Conservation (phyloP, 2,113 vertebrate genomes). For the Phodopus roborovskii region DNA sequence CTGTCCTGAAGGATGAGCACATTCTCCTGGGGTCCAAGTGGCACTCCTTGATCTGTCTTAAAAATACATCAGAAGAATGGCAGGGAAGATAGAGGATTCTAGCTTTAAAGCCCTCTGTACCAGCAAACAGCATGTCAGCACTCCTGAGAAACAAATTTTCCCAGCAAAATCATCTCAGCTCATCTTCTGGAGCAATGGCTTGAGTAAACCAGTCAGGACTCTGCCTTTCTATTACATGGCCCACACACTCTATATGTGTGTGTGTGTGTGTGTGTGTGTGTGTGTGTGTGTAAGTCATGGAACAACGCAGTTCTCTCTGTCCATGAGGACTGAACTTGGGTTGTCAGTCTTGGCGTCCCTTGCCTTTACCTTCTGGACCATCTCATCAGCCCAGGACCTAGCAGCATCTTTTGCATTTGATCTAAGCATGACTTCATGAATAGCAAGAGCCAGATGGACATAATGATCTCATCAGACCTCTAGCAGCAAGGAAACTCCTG, state of each 20-base stretch:
- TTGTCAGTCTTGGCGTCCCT: background rate
- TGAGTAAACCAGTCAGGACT: background rate
- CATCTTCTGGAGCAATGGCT: background rate
- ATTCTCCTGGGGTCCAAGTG: background rate
- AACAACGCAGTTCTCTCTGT: background rate
- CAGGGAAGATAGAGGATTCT: background rate
- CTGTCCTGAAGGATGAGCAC: background rate
- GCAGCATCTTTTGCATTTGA: background rate
- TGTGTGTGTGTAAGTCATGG: background rate
- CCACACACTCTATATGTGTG: too few relatives aligned
- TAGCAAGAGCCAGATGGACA: background rate
- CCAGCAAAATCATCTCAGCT: background rate
- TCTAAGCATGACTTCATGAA: slow-evolving; percentile 34
- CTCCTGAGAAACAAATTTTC: background rate
- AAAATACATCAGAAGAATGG: background rate
- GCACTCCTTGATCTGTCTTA: background rate
- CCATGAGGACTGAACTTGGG: background rate
- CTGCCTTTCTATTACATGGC: too few relatives aligned
- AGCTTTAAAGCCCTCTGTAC: background rate
- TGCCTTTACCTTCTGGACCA: background rate
- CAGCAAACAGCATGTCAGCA: background rate
- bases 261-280: background rate
- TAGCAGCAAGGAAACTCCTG: background rate
- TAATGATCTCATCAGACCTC: slow-evolving; percentile 37
- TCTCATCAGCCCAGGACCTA: background rate